Conservation (phyloP, 2,113 vertebrate species). For the Hystrix brachyura region DNA sequence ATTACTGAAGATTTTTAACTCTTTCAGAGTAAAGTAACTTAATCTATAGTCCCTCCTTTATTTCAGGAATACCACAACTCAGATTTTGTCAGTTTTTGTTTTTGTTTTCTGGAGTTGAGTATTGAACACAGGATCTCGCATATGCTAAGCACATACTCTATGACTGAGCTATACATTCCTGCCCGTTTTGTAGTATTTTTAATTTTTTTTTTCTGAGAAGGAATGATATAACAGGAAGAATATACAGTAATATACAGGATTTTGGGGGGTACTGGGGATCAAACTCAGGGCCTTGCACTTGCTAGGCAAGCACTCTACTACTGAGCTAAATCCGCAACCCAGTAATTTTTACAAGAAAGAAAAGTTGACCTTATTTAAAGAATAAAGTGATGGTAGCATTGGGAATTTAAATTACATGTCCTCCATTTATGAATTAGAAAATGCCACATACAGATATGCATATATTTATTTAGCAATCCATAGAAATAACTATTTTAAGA, state of each 20-base stretch:
- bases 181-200: neutral
- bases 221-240: neutral
- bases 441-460: neutral
- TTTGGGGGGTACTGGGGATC: too few species aligned
- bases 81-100: neutral
- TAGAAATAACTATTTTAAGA: constrained; percentile 14
- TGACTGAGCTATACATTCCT: neutral
- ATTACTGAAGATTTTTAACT: constrained; percentile 15
- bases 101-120: neutral
- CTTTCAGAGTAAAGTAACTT: neutral
- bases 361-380: neutral
- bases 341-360: neutral
- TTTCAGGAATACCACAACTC: neutral
- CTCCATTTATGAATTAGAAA: neutral
- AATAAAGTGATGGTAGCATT: constrained; percentile 1
- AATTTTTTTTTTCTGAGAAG: neutral
- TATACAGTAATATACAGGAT: too few species aligned
- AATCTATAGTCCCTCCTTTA: neutral
- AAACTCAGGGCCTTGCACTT: too few species aligned
- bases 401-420: neutral
- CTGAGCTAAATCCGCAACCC: too few species aligned
- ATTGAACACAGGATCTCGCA: neutral
- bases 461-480: constrained; percentile 2
- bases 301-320: too few species aligned
- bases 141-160: too few species aligned